These are phyloP conservation scores for Brachypterus glaber DNA, from an alignment of 2,888 invertebrate genomes.

Conservation along the genomic window DNA sequence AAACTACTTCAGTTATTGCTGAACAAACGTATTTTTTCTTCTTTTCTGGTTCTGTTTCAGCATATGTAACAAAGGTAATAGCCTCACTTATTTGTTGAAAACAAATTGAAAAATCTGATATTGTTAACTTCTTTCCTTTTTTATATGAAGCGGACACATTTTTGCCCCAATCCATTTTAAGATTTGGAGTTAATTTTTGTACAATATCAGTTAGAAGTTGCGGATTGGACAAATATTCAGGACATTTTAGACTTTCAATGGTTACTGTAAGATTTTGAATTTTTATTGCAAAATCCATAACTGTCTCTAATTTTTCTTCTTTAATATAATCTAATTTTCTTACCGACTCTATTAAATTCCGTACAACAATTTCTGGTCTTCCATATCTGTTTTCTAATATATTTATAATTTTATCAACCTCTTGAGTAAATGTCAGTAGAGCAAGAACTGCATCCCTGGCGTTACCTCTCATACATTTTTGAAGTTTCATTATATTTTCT, in stretches of 20 bases:
- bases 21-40: no score
- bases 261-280: constrained; percentile 5
- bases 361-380: constrained; percentile 6
- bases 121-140: not conserved
- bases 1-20: no score
- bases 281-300: not conserved
- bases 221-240: constrained; percentile 2
- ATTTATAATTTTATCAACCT: constrained; percentile 4
- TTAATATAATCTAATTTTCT: not conserved
- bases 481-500: no score
- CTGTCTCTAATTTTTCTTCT: constrained; percentile 2
- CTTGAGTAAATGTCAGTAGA: constrained; percentile 1
- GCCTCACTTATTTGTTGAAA: constrained; percentile 4
- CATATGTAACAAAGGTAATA: not conserved
- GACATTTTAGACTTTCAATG: constrained; percentile 2
- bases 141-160: not conserved
- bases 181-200: not conserved
- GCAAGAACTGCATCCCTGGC: constrained; percentile 2
- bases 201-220: constrained; percentile 4
- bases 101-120: constrained; percentile 4
- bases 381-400: constrained; percentile 4
- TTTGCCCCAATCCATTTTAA: not conserved
- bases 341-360: constrained; percentile 2
- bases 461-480: constrained; percentile 4
- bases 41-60: no score